phyloP scores from a whole-genome alignment of 2,797 vertebrate genomes.

The Cyprinella venusta region DNA sequence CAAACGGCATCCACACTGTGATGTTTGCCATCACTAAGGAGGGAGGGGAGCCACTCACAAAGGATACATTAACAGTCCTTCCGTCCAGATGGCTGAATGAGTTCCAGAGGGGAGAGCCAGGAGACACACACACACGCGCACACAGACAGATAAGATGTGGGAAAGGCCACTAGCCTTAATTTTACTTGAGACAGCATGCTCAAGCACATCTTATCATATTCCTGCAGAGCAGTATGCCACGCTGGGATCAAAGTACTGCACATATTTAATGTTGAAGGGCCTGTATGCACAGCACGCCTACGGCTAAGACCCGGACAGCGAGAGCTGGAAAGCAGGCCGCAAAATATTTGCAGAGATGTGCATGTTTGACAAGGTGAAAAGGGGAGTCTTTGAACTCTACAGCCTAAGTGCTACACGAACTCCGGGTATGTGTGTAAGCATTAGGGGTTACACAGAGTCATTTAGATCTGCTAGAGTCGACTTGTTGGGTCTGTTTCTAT shows the following conservation, averaged over 20 bases:
- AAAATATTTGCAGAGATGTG: slow-evolving; percentile 51
- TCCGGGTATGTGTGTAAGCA: background rate
- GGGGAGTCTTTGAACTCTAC: slow-evolving; percentile 52
- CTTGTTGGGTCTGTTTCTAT: background rate
- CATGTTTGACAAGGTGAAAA: slow-evolving; percentile 38
- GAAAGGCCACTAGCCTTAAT: slow-evolving; percentile 51
- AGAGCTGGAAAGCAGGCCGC: slow-evolving; percentile 30
- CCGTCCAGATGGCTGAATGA: slow-evolving; percentile 52
- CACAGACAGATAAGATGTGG: slow-evolving; percentile 36
- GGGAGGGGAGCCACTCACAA: slow-evolving; percentile 44
- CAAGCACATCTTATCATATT: slow-evolving; percentile 78
- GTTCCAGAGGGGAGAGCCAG: slow-evolving; percentile 36
- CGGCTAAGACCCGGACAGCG: slow-evolving; percentile 38
- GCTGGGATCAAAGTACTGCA: slow-evolving; percentile 75
- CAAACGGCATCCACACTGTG: slow-evolving; percentile 9
- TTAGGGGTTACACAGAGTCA: background rate
- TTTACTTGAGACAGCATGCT: slow-evolving; percentile 53
- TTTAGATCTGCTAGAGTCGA: background rate
- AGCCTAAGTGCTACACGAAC: slow-evolving; percentile 28
- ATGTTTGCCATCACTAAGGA: slow-evolving; percentile 46
- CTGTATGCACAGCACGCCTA: slow-evolving; percentile 49
- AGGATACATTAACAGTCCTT: slow-evolving; percentile 55
- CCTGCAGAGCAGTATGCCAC: slow-evolving; percentile 71
- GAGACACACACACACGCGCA: slow-evolving; percentile 35
- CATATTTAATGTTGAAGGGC: slow-evolving; percentile 69